These are phyloP conservation scores for Pteropus rufus DNA, from an alignment of 2,797 vertebrate species.

Conservation along the genomic window DNA sequence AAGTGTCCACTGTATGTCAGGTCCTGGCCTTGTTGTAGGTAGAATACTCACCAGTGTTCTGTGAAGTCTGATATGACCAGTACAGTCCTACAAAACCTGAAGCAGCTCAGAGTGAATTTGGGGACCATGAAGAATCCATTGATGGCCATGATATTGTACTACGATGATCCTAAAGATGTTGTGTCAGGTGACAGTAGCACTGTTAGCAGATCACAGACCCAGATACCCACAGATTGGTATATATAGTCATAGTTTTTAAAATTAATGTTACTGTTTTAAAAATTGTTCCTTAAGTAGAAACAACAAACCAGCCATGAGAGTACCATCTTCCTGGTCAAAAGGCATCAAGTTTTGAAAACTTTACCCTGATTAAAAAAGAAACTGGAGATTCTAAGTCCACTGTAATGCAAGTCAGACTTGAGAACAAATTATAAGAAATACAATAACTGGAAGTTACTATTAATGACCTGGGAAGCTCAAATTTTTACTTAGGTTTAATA, in stretches of 20 bases:
- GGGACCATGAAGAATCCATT: background rate
- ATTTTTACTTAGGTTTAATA: background rate
- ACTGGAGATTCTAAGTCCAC: background rate
- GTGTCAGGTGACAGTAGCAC: background rate
- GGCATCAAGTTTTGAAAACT: background rate
- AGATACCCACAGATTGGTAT: background rate
- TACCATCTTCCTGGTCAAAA: background rate
- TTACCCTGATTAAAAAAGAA: background rate
- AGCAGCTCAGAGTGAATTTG: background rate
- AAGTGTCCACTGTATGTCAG: background rate
- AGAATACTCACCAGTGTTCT: background rate
- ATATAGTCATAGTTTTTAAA: background rate
- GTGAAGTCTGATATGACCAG: background rate
- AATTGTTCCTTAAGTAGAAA: background rate
- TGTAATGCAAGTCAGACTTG: background rate
- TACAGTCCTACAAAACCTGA: background rate
- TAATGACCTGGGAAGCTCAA: background rate
- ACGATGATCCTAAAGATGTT: background rate
- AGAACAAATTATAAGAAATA: background rate
- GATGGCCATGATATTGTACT: background rate
- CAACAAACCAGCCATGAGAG: background rate
- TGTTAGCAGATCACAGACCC: background rate
- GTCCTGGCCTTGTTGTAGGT: background rate
- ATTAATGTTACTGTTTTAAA: background rate
- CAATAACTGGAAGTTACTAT: background rate